Evolutionary conservation across 2,797 vertebrate species (phyloP).

Genomic region (Lepilemur ruficaudatus): DNA sequence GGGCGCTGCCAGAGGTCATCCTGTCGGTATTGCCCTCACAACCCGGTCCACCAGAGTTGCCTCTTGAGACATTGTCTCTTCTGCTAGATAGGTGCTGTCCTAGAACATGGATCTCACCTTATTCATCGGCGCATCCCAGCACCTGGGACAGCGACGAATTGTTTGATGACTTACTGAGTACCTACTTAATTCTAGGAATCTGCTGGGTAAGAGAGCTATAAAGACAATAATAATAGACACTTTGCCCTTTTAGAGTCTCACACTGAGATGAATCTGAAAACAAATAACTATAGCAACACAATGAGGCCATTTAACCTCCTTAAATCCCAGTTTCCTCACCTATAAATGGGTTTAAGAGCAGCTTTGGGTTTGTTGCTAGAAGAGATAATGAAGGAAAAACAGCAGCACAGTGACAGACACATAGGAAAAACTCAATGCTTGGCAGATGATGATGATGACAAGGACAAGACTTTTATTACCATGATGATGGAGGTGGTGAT

Average conservation of each 20-base stretch:
- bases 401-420: neutral
- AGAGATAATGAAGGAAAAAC: neutral
- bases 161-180: neutral
- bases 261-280: neutral
- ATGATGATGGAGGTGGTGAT: neutral
- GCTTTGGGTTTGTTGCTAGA: neutral
- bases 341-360: neutral
- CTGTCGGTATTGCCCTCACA: neutral
- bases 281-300: neutral
- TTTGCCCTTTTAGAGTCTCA: neutral
- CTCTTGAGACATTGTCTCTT: neutral
- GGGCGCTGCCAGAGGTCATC: neutral
- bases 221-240: neutral
- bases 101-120: neutral
- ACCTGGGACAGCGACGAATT: neutral
- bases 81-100: neutral
- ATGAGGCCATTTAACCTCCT: neutral
- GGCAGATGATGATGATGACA: neutral
- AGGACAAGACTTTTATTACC: too few relatives aligned
- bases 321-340: neutral
- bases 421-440: neutral
- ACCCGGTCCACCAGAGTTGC: neutral
- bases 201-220: neutral
- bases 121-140: neutral
- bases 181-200: neutral